Conservation (phyloP, 2,113 vertebrate species). For the Pogona vitticeps region DNA sequence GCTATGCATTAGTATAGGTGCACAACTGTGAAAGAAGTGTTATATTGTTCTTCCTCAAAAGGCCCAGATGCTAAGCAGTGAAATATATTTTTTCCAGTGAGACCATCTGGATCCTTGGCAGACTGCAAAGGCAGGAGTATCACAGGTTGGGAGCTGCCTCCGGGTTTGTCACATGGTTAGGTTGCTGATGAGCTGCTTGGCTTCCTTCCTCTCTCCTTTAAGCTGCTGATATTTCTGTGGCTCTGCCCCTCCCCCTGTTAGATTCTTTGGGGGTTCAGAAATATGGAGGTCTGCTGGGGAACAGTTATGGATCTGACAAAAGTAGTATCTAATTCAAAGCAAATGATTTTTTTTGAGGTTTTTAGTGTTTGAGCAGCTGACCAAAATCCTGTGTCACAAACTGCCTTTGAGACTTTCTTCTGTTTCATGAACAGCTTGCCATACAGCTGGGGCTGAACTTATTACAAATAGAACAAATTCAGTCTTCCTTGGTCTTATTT, state of each 20-base stretch:
- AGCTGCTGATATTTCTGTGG: background rate
- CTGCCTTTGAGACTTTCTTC: background rate
- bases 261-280: background rate
- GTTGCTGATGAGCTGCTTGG: conserved; percentile 64
- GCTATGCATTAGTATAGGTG: background rate
- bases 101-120: conserved; percentile 77
- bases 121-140: conserved; percentile 45
- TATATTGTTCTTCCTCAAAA: conserved; percentile 46
- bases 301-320: background rate
- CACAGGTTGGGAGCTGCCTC: conserved; percentile 57
- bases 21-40: conserved; percentile 20
- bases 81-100: conserved; percentile 73
- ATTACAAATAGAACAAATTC: background rate
- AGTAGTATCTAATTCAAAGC: background rate
- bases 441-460: background rate
- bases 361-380: background rate
- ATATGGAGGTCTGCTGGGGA: background rate
- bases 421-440: background rate
- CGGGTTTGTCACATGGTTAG: conserved; percentile 63
- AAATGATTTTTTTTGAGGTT: background rate
- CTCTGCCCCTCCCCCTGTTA: background rate
- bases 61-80: conserved; percentile 56
- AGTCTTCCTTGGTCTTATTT: background rate
- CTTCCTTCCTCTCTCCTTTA: conserved; percentile 51
- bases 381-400: background rate